Evolutionary conservation across 2,888 invertebrate genomes (phyloP), one percentile per base, ranked within the genome.

Genomic region (Xestia c-nigrum): DNA sequence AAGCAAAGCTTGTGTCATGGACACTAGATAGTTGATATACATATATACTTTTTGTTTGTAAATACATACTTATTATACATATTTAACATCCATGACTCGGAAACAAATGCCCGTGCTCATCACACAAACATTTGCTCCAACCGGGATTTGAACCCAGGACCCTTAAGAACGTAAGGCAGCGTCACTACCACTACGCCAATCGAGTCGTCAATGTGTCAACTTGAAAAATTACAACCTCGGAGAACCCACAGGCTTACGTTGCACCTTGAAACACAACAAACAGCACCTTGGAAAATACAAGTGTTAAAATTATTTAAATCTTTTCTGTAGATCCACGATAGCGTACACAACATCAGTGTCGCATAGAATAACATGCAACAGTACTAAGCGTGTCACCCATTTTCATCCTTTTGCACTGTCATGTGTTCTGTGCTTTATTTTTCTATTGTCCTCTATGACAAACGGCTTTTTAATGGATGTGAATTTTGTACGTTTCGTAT

Each of bases 361-460:
- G 47, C 74, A 24, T 40, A 59, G 71, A 72, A 83, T 83, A 71
- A 86, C 83, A 75, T 78, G 78, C 83, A 74, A 68, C 69, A 67
- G 21, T 78, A 67, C 47, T 9, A 64, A 76, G 61, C 74, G 81
- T 84, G 76, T 78, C 74, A 78, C 71, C 72, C 65, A 72, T 64
- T 74, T 85, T 68, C 64, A 80, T 57, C 47, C n/a, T 75, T 84
- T 76, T 55, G 86, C 74, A 50, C 19, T 19, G 74, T 85, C 87
- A 86, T 78, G 85, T 81, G 81, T 71, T n/a, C 64, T 61, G 31
- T 73, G 72, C 66, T 81, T 84, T 81, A 78, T 78, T 84, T 72
- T 72, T 74, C 73, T 66, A 72, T 80, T 86, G 85, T 83, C 14
- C 63, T 31, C 64, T 50, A 71, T 85, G 86, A 85, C 81, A 80